These are phyloP conservation scores for Aphelenchoides besseyi DNA, from an alignment of 1,140 invertebrate genomes.

Conservation along the genomic window DNA sequence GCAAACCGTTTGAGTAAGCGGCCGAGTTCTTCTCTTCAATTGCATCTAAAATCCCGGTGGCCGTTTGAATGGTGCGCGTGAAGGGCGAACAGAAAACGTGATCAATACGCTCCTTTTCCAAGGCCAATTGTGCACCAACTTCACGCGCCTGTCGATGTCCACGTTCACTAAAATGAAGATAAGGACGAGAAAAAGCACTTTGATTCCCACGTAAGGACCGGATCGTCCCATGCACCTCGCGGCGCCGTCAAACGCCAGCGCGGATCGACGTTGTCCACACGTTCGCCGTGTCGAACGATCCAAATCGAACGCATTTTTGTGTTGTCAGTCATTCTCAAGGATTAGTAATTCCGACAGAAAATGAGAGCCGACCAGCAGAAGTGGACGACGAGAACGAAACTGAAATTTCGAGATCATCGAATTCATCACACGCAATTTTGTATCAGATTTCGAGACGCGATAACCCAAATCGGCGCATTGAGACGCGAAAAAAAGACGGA, in stretches of 20 bases:
- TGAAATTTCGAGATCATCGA: too few species aligned
- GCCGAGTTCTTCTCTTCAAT: conserved; percentile 22
- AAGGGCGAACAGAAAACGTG: conserved; percentile 58
- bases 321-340: too few species aligned
- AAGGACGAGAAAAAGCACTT: conserved; percentile 22
- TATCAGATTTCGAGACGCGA: too few species aligned
- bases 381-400: too few species aligned
- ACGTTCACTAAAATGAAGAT: conserved; percentile 44
- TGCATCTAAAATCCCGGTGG: conserved; percentile 35
- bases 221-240: conserved; percentile 57
- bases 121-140: conserved; percentile 37
- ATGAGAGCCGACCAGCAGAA: too few species aligned
- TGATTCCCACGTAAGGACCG: conserved; percentile 46
- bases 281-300: conserved; percentile 58
- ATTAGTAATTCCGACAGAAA: too few species aligned
- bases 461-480: too few species aligned
- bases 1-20: not conserved
- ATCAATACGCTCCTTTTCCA: conserved; percentile 35
- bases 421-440: too few species aligned
- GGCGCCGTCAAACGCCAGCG: conserved; percentile 46
- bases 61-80: conserved; percentile 56
- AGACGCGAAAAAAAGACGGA: too few species aligned
- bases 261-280: conserved; percentile 54
- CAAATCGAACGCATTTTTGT: conserved; percentile 36
- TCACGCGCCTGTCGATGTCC: conserved; percentile 49